Percentiles rank a stretch among this genome's conserved stretches.
phyloP scores from a whole-genome alignment of 2,888 invertebrate genomes.

The Tetropium fuscum region DNA sequence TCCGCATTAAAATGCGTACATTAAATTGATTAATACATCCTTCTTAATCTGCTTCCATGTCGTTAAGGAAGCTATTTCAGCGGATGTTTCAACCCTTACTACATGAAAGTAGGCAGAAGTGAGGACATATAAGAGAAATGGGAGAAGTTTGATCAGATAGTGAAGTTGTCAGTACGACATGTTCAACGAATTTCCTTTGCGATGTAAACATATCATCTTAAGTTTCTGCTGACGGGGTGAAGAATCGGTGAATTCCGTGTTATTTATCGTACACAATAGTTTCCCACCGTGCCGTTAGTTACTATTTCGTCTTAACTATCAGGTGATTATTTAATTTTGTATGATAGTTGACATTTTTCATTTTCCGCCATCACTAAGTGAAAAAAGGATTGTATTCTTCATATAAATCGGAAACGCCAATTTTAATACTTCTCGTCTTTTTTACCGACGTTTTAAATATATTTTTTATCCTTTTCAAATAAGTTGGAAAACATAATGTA shows the following conservation, averaged over 20 bases:
- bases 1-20: not conserved
- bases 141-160: conserved; percentile 33
- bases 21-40: conserved; percentile 1
- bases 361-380: too few relatives aligned
- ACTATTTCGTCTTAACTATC: not conserved
- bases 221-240: conserved; percentile 17
- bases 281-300: conserved; percentile 1
- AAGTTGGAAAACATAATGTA: too few relatives aligned
- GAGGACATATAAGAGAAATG: conserved; percentile 27
- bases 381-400: too few relatives aligned
- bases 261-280: conserved; percentile 4
- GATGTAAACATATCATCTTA: conserved; percentile 21
- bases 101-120: conserved; percentile 19
- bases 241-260: conserved; percentile 5
- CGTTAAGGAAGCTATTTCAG: conserved; percentile 3
- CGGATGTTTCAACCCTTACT: conserved; percentile 15
- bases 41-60: not conserved
- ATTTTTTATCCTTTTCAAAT: too few relatives aligned
- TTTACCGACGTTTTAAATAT: too few relatives aligned
- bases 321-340: not conserved
- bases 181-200: conserved; percentile 25
- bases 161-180: conserved; percentile 21
- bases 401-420: too few relatives aligned
- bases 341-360: too few relatives aligned
- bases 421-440: too few relatives aligned